These are phyloP conservation scores for Leptinotarsa juncta DNA, from an alignment of 2,888 invertebrate genomes.

Conservation along the genomic window DNA sequence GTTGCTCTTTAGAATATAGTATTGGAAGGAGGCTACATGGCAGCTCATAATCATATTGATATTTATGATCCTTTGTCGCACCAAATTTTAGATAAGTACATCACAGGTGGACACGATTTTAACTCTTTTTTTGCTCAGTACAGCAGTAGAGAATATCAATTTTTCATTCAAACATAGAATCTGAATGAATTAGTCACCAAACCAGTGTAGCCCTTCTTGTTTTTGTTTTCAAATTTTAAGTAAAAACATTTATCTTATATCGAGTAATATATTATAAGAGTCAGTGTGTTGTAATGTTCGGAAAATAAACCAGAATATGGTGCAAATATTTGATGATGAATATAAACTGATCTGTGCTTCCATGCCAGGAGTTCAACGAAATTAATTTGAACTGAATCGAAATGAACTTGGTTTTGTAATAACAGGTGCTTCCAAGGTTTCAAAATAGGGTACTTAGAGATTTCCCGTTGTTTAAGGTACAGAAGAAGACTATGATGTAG, in stretches of 20 bases:
- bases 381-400: neutral
- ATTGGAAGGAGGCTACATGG: constrained; percentile 7
- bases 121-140: neutral
- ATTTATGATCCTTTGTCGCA: neutral
- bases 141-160: neutral
- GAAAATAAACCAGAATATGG: constrained; percentile 31
- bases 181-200: constrained; percentile 13
- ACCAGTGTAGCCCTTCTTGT: constrained; percentile 36
- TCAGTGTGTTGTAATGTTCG: constrained; percentile 37
- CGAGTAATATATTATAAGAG: constrained; percentile 25
- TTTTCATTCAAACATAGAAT: neutral
- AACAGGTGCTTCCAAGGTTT: too few relatives aligned
- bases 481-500: too few relatives aligned
- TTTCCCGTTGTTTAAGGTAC: too few relatives aligned
- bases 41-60: neutral
- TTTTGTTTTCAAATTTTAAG: constrained; percentile 41
- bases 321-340: neutral
- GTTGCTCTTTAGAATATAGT: neutral
- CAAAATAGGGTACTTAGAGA: too few relatives aligned
- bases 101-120: constrained; percentile 7
- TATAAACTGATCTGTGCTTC: neutral
- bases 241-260: constrained; percentile 16
- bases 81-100: constrained; percentile 12
- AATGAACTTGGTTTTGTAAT: too few relatives aligned
- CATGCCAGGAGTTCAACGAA: neutral